Evolutionary conservation across 2,113 vertebrate genomes (phyloP), one percentile per base, ranked within the genome.

Genomic region (Argyrosomus japonicus): DNA sequence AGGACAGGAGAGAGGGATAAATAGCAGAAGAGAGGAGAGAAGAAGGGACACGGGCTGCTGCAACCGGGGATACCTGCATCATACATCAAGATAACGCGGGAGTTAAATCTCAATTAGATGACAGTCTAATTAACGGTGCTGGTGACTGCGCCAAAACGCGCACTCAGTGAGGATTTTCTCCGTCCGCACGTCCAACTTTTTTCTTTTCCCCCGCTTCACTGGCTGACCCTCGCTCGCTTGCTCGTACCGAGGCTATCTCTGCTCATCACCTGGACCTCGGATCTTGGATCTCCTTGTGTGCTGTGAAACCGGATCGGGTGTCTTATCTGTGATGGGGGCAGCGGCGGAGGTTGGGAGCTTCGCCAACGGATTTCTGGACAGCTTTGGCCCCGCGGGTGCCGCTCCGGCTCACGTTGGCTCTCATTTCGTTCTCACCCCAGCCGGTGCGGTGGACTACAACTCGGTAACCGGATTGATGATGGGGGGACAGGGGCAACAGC

Each of bases 381-480:
- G 96, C 87, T 91, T 97, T 85, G 96, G 96, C 68, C 94, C 75
- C 68, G 79, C 83, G 58, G 91, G 86, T 18, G 88, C 94, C 71
- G 89, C 81, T 71, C 61, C 81, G 74, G 93, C 76, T 89, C 78
- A 88, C 43, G 94, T 96, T 76, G 96, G 96, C 67, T 95, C 97
- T 84, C 96, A 96, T 73, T 97, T 97, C 86, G 84, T 97, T 85
- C 93, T 98, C 93, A 97, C 96, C 47, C 96, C 96, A 5, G 94
- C 96, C 84, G 97, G 96, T 93, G 97, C 97, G 87, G 96, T 96
- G 94, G 97, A 97, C 94, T 96, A 97, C 94, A 95, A 86, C 88
- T 89, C 91, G 43, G 83, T 81, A 9, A 85, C 79, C 68, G 93
- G 93, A 89, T 84, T 93, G 88, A 91, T 97, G 94, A 94, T 97